Base-by-base conservation (phyloP, 2,113 vertebrate genomes). In the Hippocampus zosterae region DNA sequence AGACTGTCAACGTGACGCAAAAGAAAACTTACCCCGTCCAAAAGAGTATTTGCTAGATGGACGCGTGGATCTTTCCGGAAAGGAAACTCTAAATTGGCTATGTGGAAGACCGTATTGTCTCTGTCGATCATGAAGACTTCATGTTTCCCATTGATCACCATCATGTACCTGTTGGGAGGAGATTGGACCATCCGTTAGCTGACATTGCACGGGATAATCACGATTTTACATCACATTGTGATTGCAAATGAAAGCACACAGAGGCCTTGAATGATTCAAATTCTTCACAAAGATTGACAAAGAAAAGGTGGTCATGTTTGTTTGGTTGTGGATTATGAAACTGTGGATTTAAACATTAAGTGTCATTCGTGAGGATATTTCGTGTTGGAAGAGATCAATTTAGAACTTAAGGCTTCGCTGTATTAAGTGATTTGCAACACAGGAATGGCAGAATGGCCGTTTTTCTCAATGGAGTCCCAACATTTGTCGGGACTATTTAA, bases 101-200 rank as follows among this genome's bases (percentile, higher is more conserved):
- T 92, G 67, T 96, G 95, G 92, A 99, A 99, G 67, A 98, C 81
- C 0, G 93, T 90, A 88, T 98, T 98, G 91, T 98, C 97, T 90
- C 97, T 93, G 87, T 97, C 96, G 72, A 99, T 84, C 97, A 99
- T 99, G 90, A 93, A 95, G 53, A 99, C 97, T 88, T 98, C 94
- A 80, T 98, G 94, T 91, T 92, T 96, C 62, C 97, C 96, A 80
- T 97, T 94, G 82, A 98, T 95, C 78, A 98, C 80, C 97, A 98
- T 99, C 97, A 99, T 98, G 83, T 99, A 99, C 86, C 97, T 99
- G 88, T 23, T 68, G 85, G 72, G 62, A 55, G 37, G 41, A 80
- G 67, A 85, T 10, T 2, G 55, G 21, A 56, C 0, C 6, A 23
- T 68, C 18, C 4, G 19, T 42, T 41, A 11, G 53, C n/a, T 19